Percentiles rank a stretch among this genome's conserved stretches.
phyloP scores from a whole-genome alignment of 2,888 invertebrate species.

The Cantharis flavilabris region DNA sequence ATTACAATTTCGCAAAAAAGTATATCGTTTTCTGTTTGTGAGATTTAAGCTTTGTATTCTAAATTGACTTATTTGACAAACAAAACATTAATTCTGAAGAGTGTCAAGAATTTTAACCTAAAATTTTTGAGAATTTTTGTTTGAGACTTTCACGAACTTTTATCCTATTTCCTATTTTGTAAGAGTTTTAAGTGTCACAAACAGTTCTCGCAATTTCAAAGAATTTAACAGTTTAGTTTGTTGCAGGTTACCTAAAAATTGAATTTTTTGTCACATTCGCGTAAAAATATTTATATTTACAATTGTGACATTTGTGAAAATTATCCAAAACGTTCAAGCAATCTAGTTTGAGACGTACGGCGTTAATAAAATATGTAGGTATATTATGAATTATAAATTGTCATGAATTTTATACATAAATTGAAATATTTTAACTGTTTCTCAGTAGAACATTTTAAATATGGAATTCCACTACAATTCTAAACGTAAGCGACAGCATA shows the following conservation, averaged over 20 bases:
- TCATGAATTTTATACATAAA: background rate
- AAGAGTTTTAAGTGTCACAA: background rate
- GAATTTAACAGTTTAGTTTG: background rate
- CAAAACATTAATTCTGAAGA: background rate
- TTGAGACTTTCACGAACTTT: background rate
- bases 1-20: background rate
- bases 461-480: background rate
- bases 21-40: background rate
- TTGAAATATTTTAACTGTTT: background rate
- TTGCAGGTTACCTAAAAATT: background rate
- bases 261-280: background rate
- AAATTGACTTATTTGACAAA: background rate
- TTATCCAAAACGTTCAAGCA: background rate
- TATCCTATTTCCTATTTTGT: background rate
- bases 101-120: background rate
- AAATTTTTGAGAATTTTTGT: background rate
- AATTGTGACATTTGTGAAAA: background rate
- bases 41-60: background rate
- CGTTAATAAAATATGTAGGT: background rate
- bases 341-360: background rate
- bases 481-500: background rate
- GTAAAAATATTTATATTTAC: background rate
- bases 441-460: background rate
- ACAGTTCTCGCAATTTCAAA: background rate
- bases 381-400: background rate